phyloP scores from a whole-genome alignment of 2,888 invertebrate species.

The Epiperipatus broadwayi region DNA sequence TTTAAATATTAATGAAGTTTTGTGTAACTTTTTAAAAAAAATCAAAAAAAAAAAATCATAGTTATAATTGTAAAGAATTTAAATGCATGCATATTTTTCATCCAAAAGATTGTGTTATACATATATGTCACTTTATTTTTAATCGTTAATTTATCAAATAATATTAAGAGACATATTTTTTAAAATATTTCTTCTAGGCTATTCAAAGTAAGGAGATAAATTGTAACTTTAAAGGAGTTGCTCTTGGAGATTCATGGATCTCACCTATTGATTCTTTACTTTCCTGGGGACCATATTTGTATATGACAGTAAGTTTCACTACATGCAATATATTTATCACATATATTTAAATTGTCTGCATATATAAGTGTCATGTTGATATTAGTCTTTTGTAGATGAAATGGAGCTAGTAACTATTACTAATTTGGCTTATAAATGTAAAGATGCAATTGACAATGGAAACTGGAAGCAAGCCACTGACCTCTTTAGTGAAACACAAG shows the following conservation, averaged over 20 bases:
- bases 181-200: slow-evolving; percentile 33
- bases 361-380: background rate
- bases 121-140: too few species aligned
- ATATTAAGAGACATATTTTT: background rate
- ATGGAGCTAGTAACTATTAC: slow-evolving; percentile 42
- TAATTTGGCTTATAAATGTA: slow-evolving; percentile 36
- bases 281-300: slow-evolving; percentile 60
- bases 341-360: background rate
- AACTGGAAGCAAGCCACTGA: slow-evolving; percentile 41
- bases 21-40: too few species aligned
- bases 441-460: slow-evolving; percentile 37
- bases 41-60: too few species aligned
- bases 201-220: slow-evolving; percentile 40
- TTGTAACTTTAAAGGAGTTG: slow-evolving; percentile 54
- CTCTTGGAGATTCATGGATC: slow-evolving; percentile 74
- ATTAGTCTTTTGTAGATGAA: slow-evolving; percentile 42
- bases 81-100: too few species aligned
- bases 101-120: too few species aligned
- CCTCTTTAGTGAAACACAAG: slow-evolving; percentile 45
- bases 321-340: background rate
- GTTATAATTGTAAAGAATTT: too few species aligned
- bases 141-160: background rate
- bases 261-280: slow-evolving; percentile 63
- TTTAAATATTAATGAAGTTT: too few species aligned
- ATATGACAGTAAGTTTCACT: slow-evolving; percentile 39